Conservation (phyloP, 2,797 vertebrate genomes). For the Gallinago nigripennis region DNA sequence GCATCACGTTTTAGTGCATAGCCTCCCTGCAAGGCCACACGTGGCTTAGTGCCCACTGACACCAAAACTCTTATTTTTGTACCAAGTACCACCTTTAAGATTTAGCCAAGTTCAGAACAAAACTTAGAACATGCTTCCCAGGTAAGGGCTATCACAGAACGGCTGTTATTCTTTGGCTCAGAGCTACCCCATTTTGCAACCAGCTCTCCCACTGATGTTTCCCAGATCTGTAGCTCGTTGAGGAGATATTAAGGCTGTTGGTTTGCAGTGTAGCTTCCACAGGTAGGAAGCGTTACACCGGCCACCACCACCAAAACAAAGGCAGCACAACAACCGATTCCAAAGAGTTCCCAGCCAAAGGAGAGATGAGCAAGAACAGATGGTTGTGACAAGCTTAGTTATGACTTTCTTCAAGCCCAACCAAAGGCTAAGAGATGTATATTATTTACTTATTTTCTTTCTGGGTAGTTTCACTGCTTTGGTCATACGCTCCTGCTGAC, state of each 20-base stretch:
- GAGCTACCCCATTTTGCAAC: not conserved
- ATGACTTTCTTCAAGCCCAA: not conserved
- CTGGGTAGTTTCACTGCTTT: not conserved
- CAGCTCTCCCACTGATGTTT: not conserved
- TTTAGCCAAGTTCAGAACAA: not conserved
- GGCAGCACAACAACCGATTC: not conserved
- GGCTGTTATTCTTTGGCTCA: not conserved
- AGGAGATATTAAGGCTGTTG: not conserved
- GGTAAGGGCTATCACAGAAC: fast-evolving
- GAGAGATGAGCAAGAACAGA: not conserved
- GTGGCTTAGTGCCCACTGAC: not conserved
- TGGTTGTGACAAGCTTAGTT: not conserved
- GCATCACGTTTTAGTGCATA: fast-evolving
- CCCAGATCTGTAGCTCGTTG: not conserved
- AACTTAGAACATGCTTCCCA: not conserved
- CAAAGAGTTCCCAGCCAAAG: not conserved
- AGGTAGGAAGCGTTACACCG: not conserved
- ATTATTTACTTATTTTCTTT: not conserved
- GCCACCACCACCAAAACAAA: not conserved
- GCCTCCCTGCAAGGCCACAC: not conserved
- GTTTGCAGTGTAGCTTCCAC: not conserved
- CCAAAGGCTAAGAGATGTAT: not conserved
- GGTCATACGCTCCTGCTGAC: not conserved
- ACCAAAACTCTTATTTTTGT: not conserved
- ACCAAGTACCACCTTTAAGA: not conserved